A percentile compares a stretch with the other conserved stretches of the same genome.
Conservation (phyloP, 2,797 vertebrate genomes). For the Microtus obscurus region DNA sequence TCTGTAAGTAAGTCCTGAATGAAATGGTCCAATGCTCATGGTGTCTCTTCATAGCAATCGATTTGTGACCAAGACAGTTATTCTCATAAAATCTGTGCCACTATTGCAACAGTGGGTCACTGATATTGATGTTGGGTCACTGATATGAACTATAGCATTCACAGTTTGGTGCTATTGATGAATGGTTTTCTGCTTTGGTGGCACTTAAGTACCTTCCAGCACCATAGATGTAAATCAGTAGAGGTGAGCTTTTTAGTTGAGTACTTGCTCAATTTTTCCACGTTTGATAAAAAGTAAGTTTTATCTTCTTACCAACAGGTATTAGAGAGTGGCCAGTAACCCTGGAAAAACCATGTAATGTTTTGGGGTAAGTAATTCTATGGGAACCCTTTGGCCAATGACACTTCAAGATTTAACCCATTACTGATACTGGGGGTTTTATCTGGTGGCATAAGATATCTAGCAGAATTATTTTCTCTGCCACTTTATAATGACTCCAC, state of each 20-base stretch:
- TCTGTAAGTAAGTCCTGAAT: neutral
- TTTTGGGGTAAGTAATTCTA: neutral
- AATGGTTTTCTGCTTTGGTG: neutral
- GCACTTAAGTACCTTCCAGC: neutral
- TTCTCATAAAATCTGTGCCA: neutral
- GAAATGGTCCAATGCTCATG: neutral
- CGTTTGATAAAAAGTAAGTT: neutral
- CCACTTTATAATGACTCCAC: neutral
- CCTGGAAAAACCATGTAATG: neutral
- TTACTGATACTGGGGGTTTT: neutral
- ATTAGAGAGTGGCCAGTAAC: neutral
- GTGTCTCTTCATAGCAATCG: neutral
- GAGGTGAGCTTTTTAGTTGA: neutral
- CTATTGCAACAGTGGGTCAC: neutral
- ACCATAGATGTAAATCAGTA: too few species aligned
- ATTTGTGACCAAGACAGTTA: neutral
- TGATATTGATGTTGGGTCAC: neutral
- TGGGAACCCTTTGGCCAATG: neutral
- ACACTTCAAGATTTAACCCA: neutral
- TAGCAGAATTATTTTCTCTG: neutral
- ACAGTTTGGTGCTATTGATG: neutral
- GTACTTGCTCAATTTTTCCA: neutral
- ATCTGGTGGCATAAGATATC: neutral
- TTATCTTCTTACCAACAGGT: neutral
- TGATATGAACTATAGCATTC: neutral